Percentiles rank a stretch among this genome's conserved stretches.
These are phyloP conservation scores for Mactromeris polynyma DNA, from an alignment of 2,888 invertebrate genomes.

Conservation along the genomic window DNA sequence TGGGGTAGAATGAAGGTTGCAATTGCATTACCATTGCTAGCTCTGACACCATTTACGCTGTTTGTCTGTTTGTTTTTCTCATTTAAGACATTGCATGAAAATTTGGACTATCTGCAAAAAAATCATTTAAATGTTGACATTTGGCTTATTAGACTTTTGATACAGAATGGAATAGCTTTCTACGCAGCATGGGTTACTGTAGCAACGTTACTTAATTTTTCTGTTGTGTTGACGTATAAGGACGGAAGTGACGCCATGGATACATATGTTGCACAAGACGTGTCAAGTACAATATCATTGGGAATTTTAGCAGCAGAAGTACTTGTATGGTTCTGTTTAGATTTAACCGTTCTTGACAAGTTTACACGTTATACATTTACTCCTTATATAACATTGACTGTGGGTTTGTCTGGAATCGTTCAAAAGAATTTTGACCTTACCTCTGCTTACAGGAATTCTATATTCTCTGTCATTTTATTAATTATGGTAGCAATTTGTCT, in stretches of 20 bases:
- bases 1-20: constrained; percentile 80
- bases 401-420: constrained; percentile 78
- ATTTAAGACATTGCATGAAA: constrained; percentile 75
- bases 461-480: constrained; percentile 51
- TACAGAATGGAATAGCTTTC: constrained; percentile 84
- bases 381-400: constrained; percentile 79
- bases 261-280: constrained; percentile 57
- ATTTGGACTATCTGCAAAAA: constrained; percentile 67
- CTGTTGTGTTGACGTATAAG: constrained; percentile 78
- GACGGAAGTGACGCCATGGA: constrained; percentile 59
- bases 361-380: constrained; percentile 80
- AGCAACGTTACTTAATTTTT: constrained; percentile 82
- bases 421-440: constrained; percentile 69
- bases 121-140: constrained; percentile 74
- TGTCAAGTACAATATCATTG: constrained; percentile 77
- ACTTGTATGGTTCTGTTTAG: constrained; percentile 79
- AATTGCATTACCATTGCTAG: constrained; percentile 71
- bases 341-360: constrained; percentile 80
- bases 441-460: constrained; percentile 57
- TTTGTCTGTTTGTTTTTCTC: constrained; percentile 78
- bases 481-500: constrained; percentile 44
- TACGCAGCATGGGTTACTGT: constrained; percentile 83
- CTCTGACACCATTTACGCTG: constrained; percentile 71
- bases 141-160: constrained; percentile 82
- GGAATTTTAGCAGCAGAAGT: constrained; percentile 76